A percentile compares a stretch with the other conserved stretches of the same genome.
Evolutionary conservation across 2,888 invertebrate genomes (phyloP).

Genomic region (Teleogryllus oceanicus): DNA sequence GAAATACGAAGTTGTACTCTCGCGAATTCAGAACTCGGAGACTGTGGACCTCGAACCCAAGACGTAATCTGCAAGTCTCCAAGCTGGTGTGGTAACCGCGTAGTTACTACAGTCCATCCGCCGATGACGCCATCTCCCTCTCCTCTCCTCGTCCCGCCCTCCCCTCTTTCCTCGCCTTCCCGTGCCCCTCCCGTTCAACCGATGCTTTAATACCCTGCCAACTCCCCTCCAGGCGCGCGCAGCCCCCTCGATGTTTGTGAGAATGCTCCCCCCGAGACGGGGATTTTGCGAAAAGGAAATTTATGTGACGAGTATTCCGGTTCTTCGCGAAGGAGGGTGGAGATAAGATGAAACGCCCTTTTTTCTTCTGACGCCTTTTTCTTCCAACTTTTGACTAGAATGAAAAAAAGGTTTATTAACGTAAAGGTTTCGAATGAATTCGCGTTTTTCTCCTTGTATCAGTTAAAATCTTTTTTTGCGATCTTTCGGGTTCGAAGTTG

Average conservation of each 20-base stretch:
- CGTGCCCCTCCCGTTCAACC: background rate
- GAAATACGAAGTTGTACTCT: too few relatives aligned
- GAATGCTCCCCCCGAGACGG: conserved; percentile 3
- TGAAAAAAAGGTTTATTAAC: conserved; percentile 3
- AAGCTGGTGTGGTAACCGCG: too few relatives aligned
- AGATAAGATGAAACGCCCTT: conserved; percentile 4
- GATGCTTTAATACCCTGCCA: conserved; percentile 18
- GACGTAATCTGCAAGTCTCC: too few relatives aligned
- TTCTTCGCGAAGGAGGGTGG: background rate
- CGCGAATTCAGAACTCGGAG: too few relatives aligned
- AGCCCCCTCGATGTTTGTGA: background rate
- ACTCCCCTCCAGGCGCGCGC: background rate
- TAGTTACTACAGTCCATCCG: too few relatives aligned
- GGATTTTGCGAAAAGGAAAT: conserved; percentile 18
- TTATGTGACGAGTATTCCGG: conserved; percentile 2
- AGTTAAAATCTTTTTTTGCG: background rate
- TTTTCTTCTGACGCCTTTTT: background rate
- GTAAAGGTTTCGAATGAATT: background rate
- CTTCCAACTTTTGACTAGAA: background rate
- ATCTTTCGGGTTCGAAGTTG: background rate
- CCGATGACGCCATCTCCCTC: background rate
- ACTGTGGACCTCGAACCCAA: too few relatives aligned
- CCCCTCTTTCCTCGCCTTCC: background rate
- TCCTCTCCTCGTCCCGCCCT: background rate
- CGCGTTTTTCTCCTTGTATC: background rate